Percentiles rank a stretch among this genome's conserved stretches.
Evolutionary conservation across 2,888 invertebrate genomes (phyloP).

Genomic region (Ornithoptera alexandrae): DNA sequence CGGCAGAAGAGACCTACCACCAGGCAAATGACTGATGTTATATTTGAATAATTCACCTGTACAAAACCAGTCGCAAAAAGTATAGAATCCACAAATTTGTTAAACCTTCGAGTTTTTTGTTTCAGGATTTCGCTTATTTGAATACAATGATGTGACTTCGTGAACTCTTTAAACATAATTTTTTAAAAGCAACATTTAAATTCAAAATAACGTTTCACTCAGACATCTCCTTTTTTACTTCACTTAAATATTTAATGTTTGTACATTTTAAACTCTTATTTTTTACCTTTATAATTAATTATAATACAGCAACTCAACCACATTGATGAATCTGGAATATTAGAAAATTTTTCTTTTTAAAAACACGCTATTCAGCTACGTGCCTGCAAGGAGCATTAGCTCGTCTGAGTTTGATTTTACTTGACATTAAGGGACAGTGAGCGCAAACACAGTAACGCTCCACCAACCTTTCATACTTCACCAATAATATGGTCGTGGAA

Average conservation of each 20-base stretch:
- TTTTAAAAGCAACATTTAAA: not conserved
- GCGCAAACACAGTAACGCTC: too few relatives aligned
- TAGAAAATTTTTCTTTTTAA: too few relatives aligned
- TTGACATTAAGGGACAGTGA: too few relatives aligned
- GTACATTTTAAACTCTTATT: not conserved
- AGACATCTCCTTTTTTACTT: not conserved
- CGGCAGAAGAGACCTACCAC: too few relatives aligned
- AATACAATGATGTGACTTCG: constrained; percentile 26
- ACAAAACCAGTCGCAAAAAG: not conserved
- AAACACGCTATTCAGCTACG: too few relatives aligned
- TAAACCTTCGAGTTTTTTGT: not conserved
- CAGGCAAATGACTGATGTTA: too few relatives aligned
- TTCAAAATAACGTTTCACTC: not conserved
- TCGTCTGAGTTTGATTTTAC: too few relatives aligned
- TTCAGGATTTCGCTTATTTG: constrained; percentile 3
- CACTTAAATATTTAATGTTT: not conserved
- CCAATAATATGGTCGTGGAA: too few relatives aligned
- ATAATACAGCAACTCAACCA: too few relatives aligned
- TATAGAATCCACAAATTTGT: not conserved
- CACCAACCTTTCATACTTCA: too few relatives aligned
- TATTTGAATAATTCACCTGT: not conserved
- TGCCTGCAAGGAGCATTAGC: too few relatives aligned
- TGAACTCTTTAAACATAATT: constrained; percentile 22
- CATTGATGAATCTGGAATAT: too few relatives aligned
- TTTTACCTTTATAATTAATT: not conserved